Percentiles rank a stretch among this genome's conserved stretches.
These are phyloP conservation scores for Monomorium pharaonis DNA, from an alignment of 1,140 invertebrate species.

Conservation along the genomic window DNA sequence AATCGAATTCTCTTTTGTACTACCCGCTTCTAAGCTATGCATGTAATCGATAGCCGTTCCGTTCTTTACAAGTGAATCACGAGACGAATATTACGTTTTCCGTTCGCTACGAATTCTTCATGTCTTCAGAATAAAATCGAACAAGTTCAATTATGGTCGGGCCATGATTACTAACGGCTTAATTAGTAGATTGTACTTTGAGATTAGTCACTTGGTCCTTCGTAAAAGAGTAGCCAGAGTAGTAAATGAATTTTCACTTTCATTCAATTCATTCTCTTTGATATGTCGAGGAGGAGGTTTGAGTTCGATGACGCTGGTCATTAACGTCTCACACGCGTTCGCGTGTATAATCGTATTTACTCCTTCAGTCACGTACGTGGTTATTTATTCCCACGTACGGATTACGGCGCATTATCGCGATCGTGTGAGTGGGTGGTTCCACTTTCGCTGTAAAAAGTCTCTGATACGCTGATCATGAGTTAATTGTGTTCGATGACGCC, in stretches of 20 bases:
- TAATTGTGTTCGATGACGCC: conserved; percentile 26
- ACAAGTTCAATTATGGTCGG: not conserved
- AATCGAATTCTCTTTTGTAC: conserved; percentile 4
- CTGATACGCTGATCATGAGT: conserved; percentile 6
- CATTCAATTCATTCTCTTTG: not conserved
- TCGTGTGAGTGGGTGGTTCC: conserved; percentile 26
- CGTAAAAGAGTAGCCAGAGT: not conserved
- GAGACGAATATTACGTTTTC: not conserved
- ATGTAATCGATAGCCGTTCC: not conserved
- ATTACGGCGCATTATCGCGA: not conserved
- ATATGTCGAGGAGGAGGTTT: not conserved
- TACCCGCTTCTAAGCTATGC: not conserved
- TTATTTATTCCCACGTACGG: not conserved
- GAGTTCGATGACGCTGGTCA: not conserved
- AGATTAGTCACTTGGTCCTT: not conserved
- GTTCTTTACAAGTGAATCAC: conserved; percentile 10
- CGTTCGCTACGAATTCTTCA: not conserved
- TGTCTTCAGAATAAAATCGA: not conserved
- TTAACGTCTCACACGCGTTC: not conserved
- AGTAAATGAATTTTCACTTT: not conserved
- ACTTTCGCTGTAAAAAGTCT: conserved; percentile 13
- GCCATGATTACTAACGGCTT: not conserved
- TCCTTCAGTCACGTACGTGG: not conserved
- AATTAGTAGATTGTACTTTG: not conserved
- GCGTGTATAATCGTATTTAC: conserved; percentile 2